These are phyloP conservation scores for Calliphora vicina DNA, from an alignment of 1,140 invertebrate genomes.

Conservation along the genomic window DNA sequence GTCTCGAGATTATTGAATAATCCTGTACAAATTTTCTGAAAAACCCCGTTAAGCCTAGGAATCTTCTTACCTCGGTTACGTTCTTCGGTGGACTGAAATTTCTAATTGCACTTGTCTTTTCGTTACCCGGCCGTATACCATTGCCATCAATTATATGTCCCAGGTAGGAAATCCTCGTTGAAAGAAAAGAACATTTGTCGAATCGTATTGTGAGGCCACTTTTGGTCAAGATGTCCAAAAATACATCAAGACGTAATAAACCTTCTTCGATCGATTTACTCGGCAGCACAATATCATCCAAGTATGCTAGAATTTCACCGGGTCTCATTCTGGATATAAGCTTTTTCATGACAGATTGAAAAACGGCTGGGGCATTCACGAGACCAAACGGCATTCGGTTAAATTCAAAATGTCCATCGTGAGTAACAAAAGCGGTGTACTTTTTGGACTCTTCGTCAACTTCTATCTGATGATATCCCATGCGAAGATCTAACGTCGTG, in stretches of 20 bases:
- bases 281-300: constrained; percentile 30
- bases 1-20: constrained; percentile 43
- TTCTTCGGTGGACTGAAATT: constrained; percentile 51
- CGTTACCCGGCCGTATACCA: constrained; percentile 5
- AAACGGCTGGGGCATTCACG: constrained; percentile 41
- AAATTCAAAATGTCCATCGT: constrained; percentile 48
- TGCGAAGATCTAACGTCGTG: constrained; percentile 63
- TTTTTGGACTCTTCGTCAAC: constrained; percentile 50
- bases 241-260: not conserved
- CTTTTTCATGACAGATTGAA: constrained; percentile 26
- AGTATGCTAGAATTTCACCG: constrained; percentile 29
- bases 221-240: not conserved
- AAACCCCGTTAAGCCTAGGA: constrained; percentile 49
- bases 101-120: constrained; percentile 44
- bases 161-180: not conserved
- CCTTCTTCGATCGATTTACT: constrained; percentile 14
- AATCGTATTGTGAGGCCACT: constrained; percentile 19
- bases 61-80: constrained; percentile 51
- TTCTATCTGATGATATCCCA: constrained; percentile 65
- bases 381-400: constrained; percentile 48
- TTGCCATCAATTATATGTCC: constrained; percentile 18
- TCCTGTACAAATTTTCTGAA: constrained; percentile 45
- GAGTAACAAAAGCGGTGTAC: constrained; percentile 64
- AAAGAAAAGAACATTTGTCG: constrained; percentile 22
- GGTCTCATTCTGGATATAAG: constrained; percentile 6